Base-by-base conservation (phyloP, 1,140 invertebrate genomes). In the Pseudomyrmex flavicornis region DNA sequence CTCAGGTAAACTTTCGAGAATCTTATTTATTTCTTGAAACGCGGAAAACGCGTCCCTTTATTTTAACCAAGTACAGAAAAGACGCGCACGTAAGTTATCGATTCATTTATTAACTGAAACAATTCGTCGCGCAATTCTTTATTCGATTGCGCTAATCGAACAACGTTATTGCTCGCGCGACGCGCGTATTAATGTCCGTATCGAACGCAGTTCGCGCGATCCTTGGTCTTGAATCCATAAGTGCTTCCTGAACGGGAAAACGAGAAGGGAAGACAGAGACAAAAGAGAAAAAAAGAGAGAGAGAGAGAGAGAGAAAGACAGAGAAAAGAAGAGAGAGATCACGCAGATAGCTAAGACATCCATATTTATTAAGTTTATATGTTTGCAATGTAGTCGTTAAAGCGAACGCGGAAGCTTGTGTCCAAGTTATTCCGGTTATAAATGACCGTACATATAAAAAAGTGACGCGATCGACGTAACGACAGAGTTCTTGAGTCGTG, bases 371-470 rank as follows among this genome's bases (percentile, higher is more conserved):
- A 90, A 84, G 72, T 88, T 85, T 87, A 90, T 85, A 76, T 59
- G 88, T 82, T 87, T 65, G 87, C 91, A 91, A 90, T 91, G 82
- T 72, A 79, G 58, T 84, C 75, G 83, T 87, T 89, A 87, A 91
- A 82, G 86, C 79, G 85, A 91, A 91, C 72, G 88, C 91, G 91
- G 91, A 92, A 92, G 88, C 73, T 35, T 35, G 50, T 62, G 62
- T 17, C 9, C 9, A 46, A 56, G 52, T 70, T 85, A 92, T 91
- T 90, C 91, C 88, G 91, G 90, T 92, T 92, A 90, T 91, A 91
- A 90, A 86, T 76, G 72, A 79, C 50, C 8, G 63, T 75, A 75
- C 77, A 46, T 59, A 61, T 68, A 59, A 68, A 61, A 68, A 69
- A 79, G 65, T 74, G 54, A 68, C 63, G 72, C 76, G 62, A 44